Evolutionary conservation across 2,113 vertebrate species (phyloP).

Genomic region (Panthera tigris): DNA sequence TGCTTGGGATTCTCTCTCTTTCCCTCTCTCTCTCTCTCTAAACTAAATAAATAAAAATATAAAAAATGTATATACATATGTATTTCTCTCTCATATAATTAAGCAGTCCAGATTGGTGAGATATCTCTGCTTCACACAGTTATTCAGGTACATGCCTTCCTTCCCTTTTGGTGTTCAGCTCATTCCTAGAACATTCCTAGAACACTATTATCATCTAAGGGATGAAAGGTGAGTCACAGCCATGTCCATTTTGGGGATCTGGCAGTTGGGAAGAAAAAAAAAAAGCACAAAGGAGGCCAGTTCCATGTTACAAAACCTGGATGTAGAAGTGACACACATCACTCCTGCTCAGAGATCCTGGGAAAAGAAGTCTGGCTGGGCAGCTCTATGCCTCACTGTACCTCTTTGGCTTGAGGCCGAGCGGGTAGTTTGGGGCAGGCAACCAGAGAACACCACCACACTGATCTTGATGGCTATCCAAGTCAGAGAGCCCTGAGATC

Average conservation of each 20-base stretch:
- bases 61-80: neutral
- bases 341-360: neutral
- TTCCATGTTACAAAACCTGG: neutral
- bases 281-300: too few relatives aligned
- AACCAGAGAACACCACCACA: neutral
- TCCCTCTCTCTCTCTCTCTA: too few relatives aligned
- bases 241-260: neutral
- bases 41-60: too few relatives aligned
- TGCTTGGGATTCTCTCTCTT: too few relatives aligned
- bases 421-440: neutral
- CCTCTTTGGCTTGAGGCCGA: neutral
- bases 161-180: neutral
- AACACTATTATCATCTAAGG: neutral
- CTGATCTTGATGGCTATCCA: neutral
- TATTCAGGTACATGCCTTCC: neutral
- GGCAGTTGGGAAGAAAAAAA: neutral
- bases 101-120: neutral
- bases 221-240: neutral
- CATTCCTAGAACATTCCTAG: neutral
- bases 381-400: neutral
- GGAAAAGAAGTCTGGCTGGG: neutral
- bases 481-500: neutral
- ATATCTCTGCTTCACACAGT: neutral
- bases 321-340: neutral
- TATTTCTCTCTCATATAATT: neutral